Conservation (phyloP, 2,888 invertebrate species). For the Gordius sp. region DNA sequence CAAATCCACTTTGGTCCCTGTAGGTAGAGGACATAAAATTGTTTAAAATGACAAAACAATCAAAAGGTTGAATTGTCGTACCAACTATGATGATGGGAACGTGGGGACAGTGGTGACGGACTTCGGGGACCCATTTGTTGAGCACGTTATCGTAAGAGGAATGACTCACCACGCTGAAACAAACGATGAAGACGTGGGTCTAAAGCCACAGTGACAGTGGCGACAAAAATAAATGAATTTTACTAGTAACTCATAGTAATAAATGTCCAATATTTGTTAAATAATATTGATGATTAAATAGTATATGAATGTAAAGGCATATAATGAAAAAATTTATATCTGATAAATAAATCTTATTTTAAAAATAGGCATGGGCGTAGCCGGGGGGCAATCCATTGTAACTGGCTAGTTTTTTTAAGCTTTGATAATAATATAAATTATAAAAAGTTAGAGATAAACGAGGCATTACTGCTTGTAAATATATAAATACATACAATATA, state of each 20-base stretch:
- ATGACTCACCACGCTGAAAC: conserved; percentile 94
- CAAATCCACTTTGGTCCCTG: conserved; percentile 94
- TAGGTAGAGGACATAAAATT: no score
- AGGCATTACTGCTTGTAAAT: no score
- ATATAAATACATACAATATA: no score
- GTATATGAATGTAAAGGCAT: not conserved
- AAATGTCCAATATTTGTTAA: not conserved
- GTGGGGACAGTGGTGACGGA: conserved; percentile 96
- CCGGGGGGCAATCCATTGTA: no score
- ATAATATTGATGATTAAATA: not conserved
- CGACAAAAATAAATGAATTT: not conserved
- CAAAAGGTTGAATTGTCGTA: conserved; percentile 31
- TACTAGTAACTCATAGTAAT: not conserved
- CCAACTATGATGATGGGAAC: conserved; percentile 93
- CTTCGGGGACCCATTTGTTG: conserved; percentile 98
- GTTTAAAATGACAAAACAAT: conserved; percentile 1
- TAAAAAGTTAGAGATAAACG: no score
- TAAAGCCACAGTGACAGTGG: conserved; percentile 34
- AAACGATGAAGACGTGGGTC: conserved; percentile 96
- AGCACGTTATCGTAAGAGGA: conserved; percentile 97
- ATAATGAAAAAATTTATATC: conserved; percentile 2
- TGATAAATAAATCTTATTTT: not conserved
- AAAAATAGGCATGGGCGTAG: no score
- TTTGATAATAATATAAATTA: no score
- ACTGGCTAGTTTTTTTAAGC: no score